These are phyloP conservation scores for Phoxinus phoxinus DNA, from an alignment of 2,113 vertebrate species.

Conservation along the genomic window DNA sequence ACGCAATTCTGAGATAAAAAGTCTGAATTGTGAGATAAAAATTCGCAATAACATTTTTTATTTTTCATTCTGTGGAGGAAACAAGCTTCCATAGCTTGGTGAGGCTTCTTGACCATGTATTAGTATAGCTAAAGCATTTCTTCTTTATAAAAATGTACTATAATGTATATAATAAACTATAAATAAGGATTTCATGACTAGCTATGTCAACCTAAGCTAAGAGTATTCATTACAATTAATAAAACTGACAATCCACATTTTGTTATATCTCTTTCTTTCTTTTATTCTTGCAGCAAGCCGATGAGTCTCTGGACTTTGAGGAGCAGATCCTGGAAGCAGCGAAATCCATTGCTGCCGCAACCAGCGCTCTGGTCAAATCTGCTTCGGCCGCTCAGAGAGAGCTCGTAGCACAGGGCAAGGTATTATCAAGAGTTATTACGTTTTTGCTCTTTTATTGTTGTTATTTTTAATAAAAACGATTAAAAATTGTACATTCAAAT, in stretches of 20 bases:
- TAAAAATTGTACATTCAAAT: too few species aligned
- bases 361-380: conserved; percentile 96
- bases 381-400: conserved; percentile 97
- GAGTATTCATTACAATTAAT: neutral
- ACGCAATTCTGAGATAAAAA: too few species aligned
- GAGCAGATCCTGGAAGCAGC: conserved; percentile 98
- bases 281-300: conserved; percentile 86
- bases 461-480: neutral
- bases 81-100: too few species aligned
- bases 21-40: too few species aligned
- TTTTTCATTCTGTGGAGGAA: too few species aligned
- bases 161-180: neutral
- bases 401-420: conserved; percentile 98
- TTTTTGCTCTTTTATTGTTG: neutral
- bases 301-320: conserved; percentile 97
- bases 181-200: neutral
- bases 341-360: conserved; percentile 97
- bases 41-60: too few species aligned
- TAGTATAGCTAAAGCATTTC: neutral
- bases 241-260: neutral
- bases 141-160: neutral
- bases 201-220: neutral
- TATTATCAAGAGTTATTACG: conserved; percentile 63
- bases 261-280: neutral
- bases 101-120: neutral